These are phyloP conservation scores for Stratiolaelaps scimitus DNA, from an alignment of 1,140 invertebrate genomes.

Conservation along the genomic window DNA sequence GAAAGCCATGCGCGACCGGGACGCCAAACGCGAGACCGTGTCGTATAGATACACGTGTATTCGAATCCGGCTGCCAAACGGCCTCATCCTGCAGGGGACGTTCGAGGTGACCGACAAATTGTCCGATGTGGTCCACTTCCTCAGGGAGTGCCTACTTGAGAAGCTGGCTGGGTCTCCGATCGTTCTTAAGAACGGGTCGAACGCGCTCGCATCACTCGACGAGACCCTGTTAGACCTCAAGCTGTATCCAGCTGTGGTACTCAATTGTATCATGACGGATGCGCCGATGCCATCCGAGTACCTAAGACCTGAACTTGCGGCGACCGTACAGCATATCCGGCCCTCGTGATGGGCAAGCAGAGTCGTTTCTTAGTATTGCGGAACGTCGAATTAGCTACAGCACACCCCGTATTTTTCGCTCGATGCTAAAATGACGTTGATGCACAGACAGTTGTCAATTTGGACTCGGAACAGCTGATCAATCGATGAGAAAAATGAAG, in stretches of 20 bases:
- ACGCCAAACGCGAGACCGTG: constrained; percentile 59
- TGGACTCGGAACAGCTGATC: too few relatives aligned
- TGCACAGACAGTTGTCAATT: too few relatives aligned
- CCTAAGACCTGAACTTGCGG: constrained; percentile 18
- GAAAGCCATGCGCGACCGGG: constrained; percentile 79
- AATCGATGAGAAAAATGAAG: too few relatives aligned
- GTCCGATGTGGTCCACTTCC: constrained; percentile 54
- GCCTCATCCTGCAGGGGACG: constrained; percentile 64
- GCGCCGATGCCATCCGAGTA: neutral
- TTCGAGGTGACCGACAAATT: constrained; percentile 65
- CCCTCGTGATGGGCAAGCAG: too few relatives aligned
- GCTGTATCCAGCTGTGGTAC: constrained; percentile 58
- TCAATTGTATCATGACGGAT: constrained; percentile 44
- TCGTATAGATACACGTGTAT: constrained; percentile 71
- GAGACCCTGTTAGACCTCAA: constrained; percentile 55
- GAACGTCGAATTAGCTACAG: too few relatives aligned
- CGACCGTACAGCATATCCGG: too few relatives aligned
- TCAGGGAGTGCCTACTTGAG: constrained; percentile 55
- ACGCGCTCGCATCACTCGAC: constrained; percentile 49
- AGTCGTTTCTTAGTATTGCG: too few relatives aligned
- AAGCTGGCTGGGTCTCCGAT: constrained; percentile 36
- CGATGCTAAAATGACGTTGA: too few relatives aligned
- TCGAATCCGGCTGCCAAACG: constrained; percentile 72
- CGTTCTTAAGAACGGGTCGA: constrained; percentile 44
- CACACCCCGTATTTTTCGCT: too few relatives aligned